A percentile compares a stretch with the other conserved stretches of the same genome.
Conservation (phyloP, 2,888 invertebrate genomes). For the Drosophila quinaria region DNA sequence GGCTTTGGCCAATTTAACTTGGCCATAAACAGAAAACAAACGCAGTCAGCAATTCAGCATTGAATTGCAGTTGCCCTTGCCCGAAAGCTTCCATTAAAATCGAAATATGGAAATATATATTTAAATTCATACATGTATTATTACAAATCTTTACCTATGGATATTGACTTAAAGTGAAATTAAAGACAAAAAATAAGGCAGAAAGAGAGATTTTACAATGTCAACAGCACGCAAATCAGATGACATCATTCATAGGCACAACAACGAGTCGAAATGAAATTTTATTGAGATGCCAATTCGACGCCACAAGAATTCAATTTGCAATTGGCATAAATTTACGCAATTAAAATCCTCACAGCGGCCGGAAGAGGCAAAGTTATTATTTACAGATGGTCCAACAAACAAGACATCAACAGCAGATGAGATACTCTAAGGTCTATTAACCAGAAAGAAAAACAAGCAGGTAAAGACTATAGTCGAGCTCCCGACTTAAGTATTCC, state of each 20-base stretch:
- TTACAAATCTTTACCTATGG: background rate
- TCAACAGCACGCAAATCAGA: constrained; percentile 10
- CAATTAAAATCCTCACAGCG: constrained; percentile 47
- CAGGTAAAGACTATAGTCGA: too few relatives aligned
- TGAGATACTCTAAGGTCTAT: background rate
- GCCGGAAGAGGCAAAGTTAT: constrained; percentile 51
- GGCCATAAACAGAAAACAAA: constrained; percentile 56
- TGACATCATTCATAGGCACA: constrained; percentile 44
- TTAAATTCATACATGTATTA: constrained; percentile 3
- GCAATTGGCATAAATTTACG: constrained; percentile 41
- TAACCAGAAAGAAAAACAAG: background rate
- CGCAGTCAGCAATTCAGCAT: constrained; percentile 48
- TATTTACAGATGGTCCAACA: constrained; percentile 49
- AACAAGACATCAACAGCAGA: background rate
- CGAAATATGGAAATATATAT: constrained; percentile 29
- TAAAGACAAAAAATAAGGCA: background rate
- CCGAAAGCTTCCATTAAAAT: constrained; percentile 43
- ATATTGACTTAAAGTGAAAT: background rate
- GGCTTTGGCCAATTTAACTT: constrained; percentile 54
- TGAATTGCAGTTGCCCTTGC: constrained; percentile 49
- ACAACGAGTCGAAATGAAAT: constrained; percentile 41
- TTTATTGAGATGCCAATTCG: constrained; percentile 43
- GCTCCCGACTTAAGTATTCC: too few relatives aligned
- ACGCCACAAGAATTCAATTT: constrained; percentile 42
- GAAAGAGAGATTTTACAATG: constrained; percentile 10